Evolutionary conservation across 2,888 invertebrate genomes (phyloP).

Genomic region (Saturnia pavonia): DNA sequence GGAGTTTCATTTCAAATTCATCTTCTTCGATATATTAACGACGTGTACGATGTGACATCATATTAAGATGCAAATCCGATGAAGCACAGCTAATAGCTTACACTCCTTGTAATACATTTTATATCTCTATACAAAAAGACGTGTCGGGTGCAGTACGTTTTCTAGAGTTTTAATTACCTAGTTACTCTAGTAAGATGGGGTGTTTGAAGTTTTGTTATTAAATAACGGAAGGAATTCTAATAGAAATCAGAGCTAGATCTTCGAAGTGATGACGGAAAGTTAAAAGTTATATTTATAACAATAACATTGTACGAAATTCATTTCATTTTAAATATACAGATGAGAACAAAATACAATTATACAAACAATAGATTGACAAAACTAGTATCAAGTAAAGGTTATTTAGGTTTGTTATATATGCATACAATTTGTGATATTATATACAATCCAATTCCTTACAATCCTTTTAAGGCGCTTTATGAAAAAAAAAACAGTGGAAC

Average conservation of each 20-base stretch:
- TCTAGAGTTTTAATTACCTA: neutral
- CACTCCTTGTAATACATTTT: conserved; percentile 30
- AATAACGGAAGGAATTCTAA: neutral
- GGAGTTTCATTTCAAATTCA: neutral
- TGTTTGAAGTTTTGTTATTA: neutral
- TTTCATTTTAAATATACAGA: no score
- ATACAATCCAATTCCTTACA: no score
- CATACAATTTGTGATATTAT: no score
- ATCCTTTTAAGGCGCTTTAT: no score
- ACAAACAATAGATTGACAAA: no score
- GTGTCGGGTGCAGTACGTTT: conserved; percentile 1
- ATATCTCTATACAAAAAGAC: conserved; percentile 29
- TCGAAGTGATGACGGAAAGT: no score
- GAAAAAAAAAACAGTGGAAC: no score
- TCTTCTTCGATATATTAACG: neutral
- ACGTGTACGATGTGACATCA: conserved; percentile 10
- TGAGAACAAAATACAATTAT: no score
- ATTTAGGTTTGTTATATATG: no score
- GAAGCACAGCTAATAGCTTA: conserved; percentile 53
- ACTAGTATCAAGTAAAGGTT: no score
- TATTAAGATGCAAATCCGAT: conserved; percentile 67
- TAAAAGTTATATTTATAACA: no score
- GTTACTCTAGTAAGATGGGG: neutral
- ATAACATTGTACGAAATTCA: no score
- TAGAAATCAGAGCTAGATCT: neutral